Conservation (phyloP, 2,797 vertebrate genomes). For the Ptychobarbus kaznakovi region DNA sequence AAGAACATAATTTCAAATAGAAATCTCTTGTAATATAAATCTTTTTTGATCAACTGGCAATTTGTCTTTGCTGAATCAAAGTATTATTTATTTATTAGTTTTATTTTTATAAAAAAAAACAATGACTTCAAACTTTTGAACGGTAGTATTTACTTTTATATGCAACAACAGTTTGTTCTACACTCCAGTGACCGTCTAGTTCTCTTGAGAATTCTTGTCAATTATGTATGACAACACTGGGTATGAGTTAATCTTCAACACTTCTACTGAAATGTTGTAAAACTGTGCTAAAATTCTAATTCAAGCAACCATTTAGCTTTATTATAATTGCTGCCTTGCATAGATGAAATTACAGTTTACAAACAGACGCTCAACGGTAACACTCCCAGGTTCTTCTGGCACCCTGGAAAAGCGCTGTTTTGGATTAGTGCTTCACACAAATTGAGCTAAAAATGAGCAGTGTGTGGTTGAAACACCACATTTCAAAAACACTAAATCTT, state of each 20-base stretch:
- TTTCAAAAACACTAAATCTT: not conserved
- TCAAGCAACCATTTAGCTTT: slow-evolving; percentile 10
- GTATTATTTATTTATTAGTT: not conserved
- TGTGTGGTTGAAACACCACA: not conserved
- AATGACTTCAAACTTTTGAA: not conserved
- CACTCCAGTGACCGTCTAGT: not conserved
- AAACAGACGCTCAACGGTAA: not conserved
- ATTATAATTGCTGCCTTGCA: slow-evolving; percentile 19
- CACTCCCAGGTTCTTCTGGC: slow-evolving; percentile 4
- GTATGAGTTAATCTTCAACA: not conserved
- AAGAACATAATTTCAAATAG: not conserved
- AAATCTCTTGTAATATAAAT: not conserved
- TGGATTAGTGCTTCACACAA: not conserved
- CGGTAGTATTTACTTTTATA: not conserved
- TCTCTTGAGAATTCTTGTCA: slow-evolving; percentile 1
- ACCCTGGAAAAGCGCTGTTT: not conserved
- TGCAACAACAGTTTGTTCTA: not conserved
- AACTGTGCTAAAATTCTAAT: not conserved
- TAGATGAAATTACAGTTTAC: slow-evolving; percentile 7
- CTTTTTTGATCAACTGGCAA: not conserved
- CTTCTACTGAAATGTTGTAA: not conserved
- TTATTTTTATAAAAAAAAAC: not conserved
- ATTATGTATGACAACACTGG: not conserved
- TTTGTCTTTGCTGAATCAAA: not conserved
- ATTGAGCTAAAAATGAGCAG: not conserved